Evolutionary conservation across 2,113 vertebrate species (phyloP).

Genomic region (Rhizomys pruinosus): DNA sequence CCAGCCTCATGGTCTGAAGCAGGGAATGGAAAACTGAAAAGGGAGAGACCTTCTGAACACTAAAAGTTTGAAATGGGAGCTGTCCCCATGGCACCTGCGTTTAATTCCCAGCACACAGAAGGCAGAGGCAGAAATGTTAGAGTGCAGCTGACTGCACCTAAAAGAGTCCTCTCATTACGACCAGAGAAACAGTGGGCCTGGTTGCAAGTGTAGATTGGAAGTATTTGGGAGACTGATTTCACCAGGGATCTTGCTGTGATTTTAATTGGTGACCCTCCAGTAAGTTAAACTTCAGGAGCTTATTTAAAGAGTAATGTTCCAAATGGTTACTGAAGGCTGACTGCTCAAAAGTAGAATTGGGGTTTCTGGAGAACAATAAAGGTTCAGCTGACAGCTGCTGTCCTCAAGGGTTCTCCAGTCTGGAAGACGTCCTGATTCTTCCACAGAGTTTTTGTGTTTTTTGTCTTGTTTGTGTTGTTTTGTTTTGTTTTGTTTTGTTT

Average conservation of each 20-base stretch:
- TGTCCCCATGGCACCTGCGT: too few species aligned
- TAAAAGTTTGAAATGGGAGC: background rate
- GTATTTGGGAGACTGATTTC: background rate
- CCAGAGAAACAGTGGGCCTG: background rate
- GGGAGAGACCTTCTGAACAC: background rate
- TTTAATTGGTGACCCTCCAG: rapidly evolving
- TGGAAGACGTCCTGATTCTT: background rate
- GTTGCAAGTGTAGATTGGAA: background rate
- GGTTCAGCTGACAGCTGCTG: slow-evolving; percentile 4
- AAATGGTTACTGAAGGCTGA: background rate
- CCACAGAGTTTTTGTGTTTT: background rate
- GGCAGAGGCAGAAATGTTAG: too few species aligned
- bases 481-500: too few species aligned
- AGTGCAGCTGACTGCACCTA: background rate
- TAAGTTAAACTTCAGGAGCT: background rate
- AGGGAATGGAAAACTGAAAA: background rate
- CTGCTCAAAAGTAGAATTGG: background rate
- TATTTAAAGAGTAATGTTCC: background rate
- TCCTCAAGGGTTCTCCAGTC: background rate
- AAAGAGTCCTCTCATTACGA: background rate
- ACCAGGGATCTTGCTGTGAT: background rate
- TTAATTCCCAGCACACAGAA: too few species aligned
- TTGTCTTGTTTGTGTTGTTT: too few species aligned
- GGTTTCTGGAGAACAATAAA: background rate
- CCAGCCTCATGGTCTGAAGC: background rate